Evolutionary conservation across 2,113 vertebrate genomes (phyloP), one percentile per base, ranked within the genome.

Genomic region (Ancistrus triradiatus): DNA sequence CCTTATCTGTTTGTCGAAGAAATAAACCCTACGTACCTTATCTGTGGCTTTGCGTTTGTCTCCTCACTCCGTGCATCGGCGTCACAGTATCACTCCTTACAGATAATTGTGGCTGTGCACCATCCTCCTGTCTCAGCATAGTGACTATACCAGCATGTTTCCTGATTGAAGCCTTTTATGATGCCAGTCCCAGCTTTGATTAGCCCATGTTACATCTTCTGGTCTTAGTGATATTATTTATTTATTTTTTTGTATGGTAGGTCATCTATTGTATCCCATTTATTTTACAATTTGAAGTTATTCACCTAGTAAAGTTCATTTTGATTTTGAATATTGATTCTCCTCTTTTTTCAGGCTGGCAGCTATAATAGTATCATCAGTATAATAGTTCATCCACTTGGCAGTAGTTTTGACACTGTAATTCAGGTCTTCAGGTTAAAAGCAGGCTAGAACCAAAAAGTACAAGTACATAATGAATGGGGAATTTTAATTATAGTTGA

Each of bases 251-350:
- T 86, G 84, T 79, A 78, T 82, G 80, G 80, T 82, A 83, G 86
- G 83, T 86, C 83, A 84, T 89, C 83, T 84, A 81, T 88, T 84
- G 86, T 84, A 85, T 89, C 77, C 84, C 82, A 85, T 87, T 86
- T 84, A 78, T 83, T 80, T 83, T 80, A 74, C 81, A 80, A 82
- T 85, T 85, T 83, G 80, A 84, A 82, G 76, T 85, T 83, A 81
- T 84, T 74, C 65, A 81, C 80, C 74, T 81, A 83, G 85, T 86
- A 81, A 82, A 78, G 85, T 88, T 88, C 81, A 84, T 87, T 86
- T 85, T 81, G 81, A 80, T 82, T 84, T 87, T 86, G 83, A 86
- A 85, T 85, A 86, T 87, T 82, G 85, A 86, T 86, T 73, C 70
- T 62, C 59, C 59, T 51, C 37, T 48, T 28, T 53, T 59, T 17